Evolutionary conservation across 2,113 vertebrate species (phyloP), one percentile per base, ranked within the genome.

Genomic region (Dasypus novemcinctus): DNA sequence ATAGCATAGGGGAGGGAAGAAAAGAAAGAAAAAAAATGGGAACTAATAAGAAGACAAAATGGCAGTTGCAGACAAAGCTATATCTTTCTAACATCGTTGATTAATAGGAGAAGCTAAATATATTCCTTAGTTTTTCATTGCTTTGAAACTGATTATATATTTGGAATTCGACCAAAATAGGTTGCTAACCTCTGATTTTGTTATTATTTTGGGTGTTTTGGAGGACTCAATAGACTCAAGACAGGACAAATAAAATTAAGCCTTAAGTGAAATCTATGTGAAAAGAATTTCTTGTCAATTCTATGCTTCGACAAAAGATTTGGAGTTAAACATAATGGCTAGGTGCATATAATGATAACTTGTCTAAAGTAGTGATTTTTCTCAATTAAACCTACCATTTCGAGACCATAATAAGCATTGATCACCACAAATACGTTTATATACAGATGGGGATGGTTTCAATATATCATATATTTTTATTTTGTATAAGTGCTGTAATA

Each of bases 281-380:
- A 91, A 95, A 61, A 57, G 5, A 92, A 92, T 87, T 76, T 85
- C 23, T 87, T 94, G 18, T 95, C 66, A 93, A 59, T 85, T 85
- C 72, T 41, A 61, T 88, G 43, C 25, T 64, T 94, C 63, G 63
- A 94, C 9, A 87, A 95, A 93, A 88, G 12, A 84, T 57, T 85
- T 87, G 8, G 23, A 76, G 61, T 87, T 92, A 92, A 84, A 85
- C 80, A 81, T 52, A 27, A 86, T 86, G 1, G 0, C 49, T 87
- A 46, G 5, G 41, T 78, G 33, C 33, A 72, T 38, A 6, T 72
- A 38, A 63, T 59, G 64, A 41, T 52, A 84, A 43, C 29, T 78
- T 20, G 31, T 46, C 6, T 84, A 92, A 81, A 72, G 14, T 71
- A 68, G 27, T 8, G 12, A 21, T 71, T 95, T 91, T 75, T 68